Conservation (phyloP, 2,888 invertebrate genomes). For the Lithophane socia region DNA sequence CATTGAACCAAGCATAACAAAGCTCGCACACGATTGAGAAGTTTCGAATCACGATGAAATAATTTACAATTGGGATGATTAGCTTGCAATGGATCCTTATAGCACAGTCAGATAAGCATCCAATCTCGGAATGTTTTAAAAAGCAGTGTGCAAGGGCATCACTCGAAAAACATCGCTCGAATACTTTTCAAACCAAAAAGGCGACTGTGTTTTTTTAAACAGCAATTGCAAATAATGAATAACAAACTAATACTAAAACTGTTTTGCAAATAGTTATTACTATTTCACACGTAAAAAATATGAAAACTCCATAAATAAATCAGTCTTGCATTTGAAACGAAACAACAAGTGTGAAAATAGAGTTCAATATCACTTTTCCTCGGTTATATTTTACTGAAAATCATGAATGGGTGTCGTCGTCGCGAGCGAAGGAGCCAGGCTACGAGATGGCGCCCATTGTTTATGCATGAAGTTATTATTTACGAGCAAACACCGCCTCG, state of each 20-base stretch:
- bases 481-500: slow-evolving; percentile 73
- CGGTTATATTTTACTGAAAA: slow-evolving; percentile 72
- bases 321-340: slow-evolving; percentile 28
- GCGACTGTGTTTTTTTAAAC: not conserved
- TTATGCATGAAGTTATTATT: slow-evolving; percentile 87
- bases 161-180: not conserved
- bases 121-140: not conserved
- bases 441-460: slow-evolving; percentile 80
- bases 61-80: slow-evolving; percentile 4
- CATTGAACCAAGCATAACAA: not conserved
- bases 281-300: slow-evolving; percentile 5
- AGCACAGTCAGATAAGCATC: not conserved
- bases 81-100: not conserved
- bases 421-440: slow-evolving; percentile 71
- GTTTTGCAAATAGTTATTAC: not conserved
- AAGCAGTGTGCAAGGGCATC: not conserved
- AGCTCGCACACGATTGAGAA: not conserved
- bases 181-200: not conserved
- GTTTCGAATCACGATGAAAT: not conserved
- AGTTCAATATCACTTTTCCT: slow-evolving; percentile 68
- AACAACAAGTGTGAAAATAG: slow-evolving; percentile 51
- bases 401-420: slow-evolving; percentile 75
- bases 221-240: not conserved
- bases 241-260: not conserved
- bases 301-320: slow-evolving; percentile 16